These are phyloP conservation scores for Antennarius maculatus DNA, from an alignment of 2,797 vertebrate species.

Conservation along the genomic window DNA sequence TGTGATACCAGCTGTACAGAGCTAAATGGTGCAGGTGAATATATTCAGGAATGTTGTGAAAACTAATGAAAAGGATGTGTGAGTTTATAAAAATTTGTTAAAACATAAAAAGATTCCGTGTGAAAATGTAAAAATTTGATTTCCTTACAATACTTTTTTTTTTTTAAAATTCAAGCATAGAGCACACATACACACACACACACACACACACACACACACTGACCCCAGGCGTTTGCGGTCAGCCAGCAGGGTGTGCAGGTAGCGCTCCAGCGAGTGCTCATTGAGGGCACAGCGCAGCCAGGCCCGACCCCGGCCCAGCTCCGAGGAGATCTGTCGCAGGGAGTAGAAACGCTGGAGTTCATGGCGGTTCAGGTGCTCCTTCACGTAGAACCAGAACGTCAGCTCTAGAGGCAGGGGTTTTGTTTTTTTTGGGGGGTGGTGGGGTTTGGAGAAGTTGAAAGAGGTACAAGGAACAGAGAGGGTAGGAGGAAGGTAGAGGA, in stretches of 20 bases:
- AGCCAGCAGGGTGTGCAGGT: constrained; percentile 90
- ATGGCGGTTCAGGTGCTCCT: constrained; percentile 94
- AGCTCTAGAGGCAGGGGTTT: constrained; percentile 60
- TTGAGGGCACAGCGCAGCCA: constrained; percentile 98
- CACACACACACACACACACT: constrained; percentile 16
- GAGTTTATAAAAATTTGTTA: background rate
- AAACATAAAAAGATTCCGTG: background rate
- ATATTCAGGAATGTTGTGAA: background rate
- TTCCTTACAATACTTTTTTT: background rate
- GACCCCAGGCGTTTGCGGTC: constrained; percentile 90
- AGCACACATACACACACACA: background rate
- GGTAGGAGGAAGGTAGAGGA: background rate
- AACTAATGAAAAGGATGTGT: background rate
- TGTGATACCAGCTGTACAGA: background rate
- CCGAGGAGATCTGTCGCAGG: constrained; percentile 87
- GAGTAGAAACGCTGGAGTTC: constrained; percentile 95
- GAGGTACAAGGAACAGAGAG: background rate
- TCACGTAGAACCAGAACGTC: constrained; percentile 95
- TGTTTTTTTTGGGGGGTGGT: background rate
- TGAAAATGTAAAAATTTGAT: too few relatives aligned
- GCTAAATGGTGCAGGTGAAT: background rate
- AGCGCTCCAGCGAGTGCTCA: constrained; percentile 96
- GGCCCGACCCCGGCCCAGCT: constrained; percentile 91
- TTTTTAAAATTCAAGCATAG: background rate
- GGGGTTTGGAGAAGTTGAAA: background rate